Percentiles rank a stretch among this genome's conserved stretches.
phyloP scores from a whole-genome alignment of 1,140 invertebrate genomes.

The Atopsyche davidsoni region DNA sequence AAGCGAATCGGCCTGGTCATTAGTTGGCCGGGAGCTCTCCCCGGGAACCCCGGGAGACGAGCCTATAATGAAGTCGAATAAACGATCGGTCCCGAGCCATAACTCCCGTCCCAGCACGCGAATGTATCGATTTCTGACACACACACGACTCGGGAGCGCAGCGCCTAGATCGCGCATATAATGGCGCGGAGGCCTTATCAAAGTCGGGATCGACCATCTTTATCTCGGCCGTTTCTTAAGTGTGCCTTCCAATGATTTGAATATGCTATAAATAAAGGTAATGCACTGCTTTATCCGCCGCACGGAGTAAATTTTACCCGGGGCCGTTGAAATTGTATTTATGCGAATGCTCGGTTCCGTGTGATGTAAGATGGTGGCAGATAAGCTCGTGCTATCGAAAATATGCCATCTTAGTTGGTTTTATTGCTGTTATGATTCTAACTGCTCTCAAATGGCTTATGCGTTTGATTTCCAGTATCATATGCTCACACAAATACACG shows the following conservation, averaged over 20 bases:
- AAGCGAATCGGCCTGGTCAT: no score
- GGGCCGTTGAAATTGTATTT: no score
- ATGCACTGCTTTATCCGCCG: conserved; percentile 1
- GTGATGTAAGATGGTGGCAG: no score
- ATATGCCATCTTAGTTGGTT: no score
- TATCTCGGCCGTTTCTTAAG: conserved; percentile 14
- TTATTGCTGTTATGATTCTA: no score
- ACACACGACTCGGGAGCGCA: conserved; percentile 12
- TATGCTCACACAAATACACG: no score
- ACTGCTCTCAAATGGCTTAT: no score
- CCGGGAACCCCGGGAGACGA: background rate
- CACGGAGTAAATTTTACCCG: background rate
- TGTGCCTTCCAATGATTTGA: background rate
- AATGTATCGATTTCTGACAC: conserved; percentile 25
- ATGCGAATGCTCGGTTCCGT: no score
- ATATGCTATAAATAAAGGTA: background rate
- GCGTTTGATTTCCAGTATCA: no score
- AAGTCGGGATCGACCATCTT: conserved; percentile 6
- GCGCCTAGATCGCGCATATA: conserved; percentile 9
- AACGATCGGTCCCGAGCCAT: conserved; percentile 18
- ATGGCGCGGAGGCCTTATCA: conserved; percentile 15
- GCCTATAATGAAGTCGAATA: conserved; percentile 25
- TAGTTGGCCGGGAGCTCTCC: no score
- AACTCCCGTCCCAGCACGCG: conserved; percentile 24
- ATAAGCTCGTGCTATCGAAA: no score